These are phyloP conservation scores for Saxidomus purpurata DNA, from an alignment of 1,140 invertebrate genomes.

Conservation along the genomic window DNA sequence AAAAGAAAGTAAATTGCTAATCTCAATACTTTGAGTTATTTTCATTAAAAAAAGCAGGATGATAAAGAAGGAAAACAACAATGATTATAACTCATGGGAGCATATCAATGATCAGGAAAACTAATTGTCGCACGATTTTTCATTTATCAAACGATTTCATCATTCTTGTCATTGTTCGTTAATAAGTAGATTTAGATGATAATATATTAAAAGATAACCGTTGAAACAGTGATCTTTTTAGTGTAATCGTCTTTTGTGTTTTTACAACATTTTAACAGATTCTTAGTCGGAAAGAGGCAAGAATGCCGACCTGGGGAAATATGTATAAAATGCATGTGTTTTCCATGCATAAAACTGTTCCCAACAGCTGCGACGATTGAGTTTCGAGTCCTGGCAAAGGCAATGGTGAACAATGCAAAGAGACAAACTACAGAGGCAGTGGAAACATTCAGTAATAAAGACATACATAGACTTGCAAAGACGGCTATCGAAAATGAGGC, in stretches of 20 bases:
- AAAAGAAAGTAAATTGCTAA: too few relatives aligned
- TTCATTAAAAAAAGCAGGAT: too few relatives aligned
- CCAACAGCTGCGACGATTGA: not conserved
- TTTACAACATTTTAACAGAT: slow-evolving; percentile 20
- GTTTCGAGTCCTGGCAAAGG: slow-evolving; percentile 11
- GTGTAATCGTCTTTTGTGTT: too few relatives aligned
- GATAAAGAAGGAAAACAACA: too few relatives aligned
- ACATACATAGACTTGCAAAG: slow-evolving; percentile 4
- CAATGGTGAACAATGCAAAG: slow-evolving; percentile 35
- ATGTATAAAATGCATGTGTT: not conserved
- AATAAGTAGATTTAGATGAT: too few relatives aligned
- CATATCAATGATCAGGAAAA: too few relatives aligned
- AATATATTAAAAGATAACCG: not conserved
- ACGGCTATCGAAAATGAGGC: not conserved
- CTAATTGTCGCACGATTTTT: too few relatives aligned
- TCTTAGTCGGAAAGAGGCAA: slow-evolving; percentile 30
- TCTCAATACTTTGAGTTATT: too few relatives aligned
- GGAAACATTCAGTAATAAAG: not conserved
- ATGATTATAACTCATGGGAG: too few relatives aligned
- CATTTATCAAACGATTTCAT: too few relatives aligned
- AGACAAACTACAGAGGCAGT: not conserved
- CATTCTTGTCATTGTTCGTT: too few relatives aligned
- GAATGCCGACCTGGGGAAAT: not conserved
- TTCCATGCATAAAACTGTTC: slow-evolving; percentile 28
- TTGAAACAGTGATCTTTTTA: too few relatives aligned